Base-by-base conservation (phyloP, 2,888 invertebrate genomes). In the Callinectes sapidus region DNA sequence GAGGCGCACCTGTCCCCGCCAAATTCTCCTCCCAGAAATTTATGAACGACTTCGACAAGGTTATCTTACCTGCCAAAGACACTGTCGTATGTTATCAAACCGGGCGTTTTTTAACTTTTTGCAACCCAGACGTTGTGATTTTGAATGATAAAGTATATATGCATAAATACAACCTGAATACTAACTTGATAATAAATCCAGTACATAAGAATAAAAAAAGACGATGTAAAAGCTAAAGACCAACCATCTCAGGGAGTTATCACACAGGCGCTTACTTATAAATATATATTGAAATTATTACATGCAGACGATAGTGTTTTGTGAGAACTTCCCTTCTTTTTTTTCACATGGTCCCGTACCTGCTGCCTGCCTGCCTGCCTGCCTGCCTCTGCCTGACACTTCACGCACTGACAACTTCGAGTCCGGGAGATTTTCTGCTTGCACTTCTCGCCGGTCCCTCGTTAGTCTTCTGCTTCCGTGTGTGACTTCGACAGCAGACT, bases 381-480 rank as follows among this genome's bases (percentile, higher is more conserved):
- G 71, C 71, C 71, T 71, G 71, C n/a, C 71, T 71, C 23, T n/a
- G 71, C 71, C 71, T 10, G 71, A 28, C 71, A n/a, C 71, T 71
- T 71, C 71, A 71, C 71, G 71, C 71, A 71, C 23, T 28, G 71
- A 28, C 71, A 71, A 71, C 71, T 23, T 71, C 71, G 71, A 71
- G 71, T 71, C 10, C 23, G 71, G 18, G 23, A 71, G 28, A 71
- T 71, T 28, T 71, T 71, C 71, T 71, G 71, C 71, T 71, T 71
- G 71, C 71, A 23, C 71, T 71, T 71, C 28, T 28, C 71, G 71
- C 71, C n/a, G 71, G 71, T 71, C 28, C 71, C 71, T 71, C 71
- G 71, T 71, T 71, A 71, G 71, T 71, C 71, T 71, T 71, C n/a
- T 71, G 71, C n/a, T 71, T 71, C 71, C 71, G 71, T 71, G 71